Evolutionary conservation across 2,888 invertebrate genomes (phyloP), one percentile per base, ranked within the genome.

Genomic region (Clistopyga incitator): DNA sequence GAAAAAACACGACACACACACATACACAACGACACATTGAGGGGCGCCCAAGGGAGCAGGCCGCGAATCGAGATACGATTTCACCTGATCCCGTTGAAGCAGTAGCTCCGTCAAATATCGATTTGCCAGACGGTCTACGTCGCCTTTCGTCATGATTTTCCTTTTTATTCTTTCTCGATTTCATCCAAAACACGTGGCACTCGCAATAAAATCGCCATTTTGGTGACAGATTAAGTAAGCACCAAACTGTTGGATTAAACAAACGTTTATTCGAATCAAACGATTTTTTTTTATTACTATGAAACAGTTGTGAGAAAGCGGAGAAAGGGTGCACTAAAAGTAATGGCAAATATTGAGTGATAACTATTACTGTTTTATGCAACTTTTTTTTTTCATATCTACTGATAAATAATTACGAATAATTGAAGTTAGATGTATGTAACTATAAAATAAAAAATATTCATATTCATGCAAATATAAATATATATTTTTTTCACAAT

Each of bases 51-150:
- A 71, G 82, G 79, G 85, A 75, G 67, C 72, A 29, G 67, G 70
- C 54, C 75, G 78, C 77, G 82, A 79, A 84, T 84, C 85, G 82
- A 74, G 79, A 84, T 84, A 79, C 77, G 47, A 84, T 84, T 84
- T 82, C 85, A 79, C 47, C 56, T 75, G 65, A 54, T 71, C 42
- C 50, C 65, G 38, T 71, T 65, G 65, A 84, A 71, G 59, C 59
- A 59, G 77, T 68, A 52, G 84, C 81, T 81, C 78, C 78, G 81
- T 84, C 81, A 81, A 84, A 84, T 78, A 84, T 84, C 81, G 84
- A 84, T 84, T 84, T 84, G 74, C 76, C 77, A 79, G 79, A 79
- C 65, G 75, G 61, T 79, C 72, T 77, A 56, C 45, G 29, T 68
- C 52, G 38, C 65, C 81, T 45, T 78, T 45, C 78, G 75, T 78